Evolutionary conservation across 2,888 invertebrate species (phyloP), one percentile per base, ranked within the genome.

Genomic region (Crossocerus cetratus): DNA sequence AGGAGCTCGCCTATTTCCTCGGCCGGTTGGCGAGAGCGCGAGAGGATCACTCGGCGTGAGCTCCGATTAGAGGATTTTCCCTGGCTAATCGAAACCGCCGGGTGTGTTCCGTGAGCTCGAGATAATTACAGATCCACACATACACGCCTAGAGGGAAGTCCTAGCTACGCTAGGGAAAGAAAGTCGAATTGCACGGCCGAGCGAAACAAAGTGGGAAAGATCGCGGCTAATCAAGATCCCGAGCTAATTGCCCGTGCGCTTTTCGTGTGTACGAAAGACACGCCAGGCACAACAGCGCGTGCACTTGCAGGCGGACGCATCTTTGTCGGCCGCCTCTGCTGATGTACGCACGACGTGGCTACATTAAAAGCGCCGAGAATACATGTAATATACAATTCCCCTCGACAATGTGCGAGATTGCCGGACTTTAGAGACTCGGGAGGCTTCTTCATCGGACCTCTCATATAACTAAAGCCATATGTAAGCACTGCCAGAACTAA

Each of bases 161-260:
- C 5, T 16, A 11, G 44, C 8, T 16, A 44, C 32, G 20, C 16
- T 16, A 42, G 44, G 21, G 43, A 42, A 18, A 22, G 55, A 21
- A 20, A 21, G 49, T 21, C 20, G 23, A 43, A 22, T n/a, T 49
- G 54, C 18, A 60, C 45, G 23, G n/a, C 61, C 49, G 42, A 44
- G 32, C 62, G 57, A 54, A 73, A 60, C 58, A 55, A 61, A 66
- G 69, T 45, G 63, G 60, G 61, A 64, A 69, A 65, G 62, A 54
- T 54, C 54, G 32, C 32, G 42, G 44, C 57, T 16, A 32, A 32
- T 32, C 32, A 32, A 32, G 32, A 32, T 32, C 32, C 32, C 16
- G 44, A 44, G 66, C 74, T 75, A 75, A 75, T 75, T 74, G 74
- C 75, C 11, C n/a, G 8, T 32, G 74, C 59, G 74, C 55, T 72